Conservation (phyloP, 2,888 invertebrate species). For the Rapana venosa region DNA sequence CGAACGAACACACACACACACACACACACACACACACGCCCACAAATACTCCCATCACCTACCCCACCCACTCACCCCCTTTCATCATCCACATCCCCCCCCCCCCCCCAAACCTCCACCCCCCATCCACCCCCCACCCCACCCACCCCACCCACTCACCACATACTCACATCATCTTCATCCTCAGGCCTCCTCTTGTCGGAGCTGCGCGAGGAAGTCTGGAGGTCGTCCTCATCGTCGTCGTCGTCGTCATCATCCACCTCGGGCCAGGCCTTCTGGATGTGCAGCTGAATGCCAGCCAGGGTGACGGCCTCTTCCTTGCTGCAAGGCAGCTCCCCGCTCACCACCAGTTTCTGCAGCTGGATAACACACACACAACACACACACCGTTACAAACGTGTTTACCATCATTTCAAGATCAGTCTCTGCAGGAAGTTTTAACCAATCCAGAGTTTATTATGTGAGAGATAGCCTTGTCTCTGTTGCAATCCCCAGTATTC, state of each 20-base stretch:
- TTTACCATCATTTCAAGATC: too few species aligned
- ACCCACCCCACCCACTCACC: not conserved
- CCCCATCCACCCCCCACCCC: not conserved
- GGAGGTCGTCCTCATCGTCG: constrained; percentile 41
- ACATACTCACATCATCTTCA: constrained; percentile 28
- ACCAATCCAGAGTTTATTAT: too few species aligned
- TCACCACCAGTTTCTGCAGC: constrained; percentile 82
- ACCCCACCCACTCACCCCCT: not conserved
- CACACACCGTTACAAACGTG: too few species aligned
- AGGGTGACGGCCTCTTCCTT: constrained; percentile 83
- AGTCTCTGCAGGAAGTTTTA: too few species aligned
- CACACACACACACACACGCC: too few species aligned
- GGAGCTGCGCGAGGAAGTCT: constrained; percentile 27
- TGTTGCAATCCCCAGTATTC: too few species aligned
- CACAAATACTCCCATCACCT: not conserved
- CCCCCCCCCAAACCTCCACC: not conserved
- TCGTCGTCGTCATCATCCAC: constrained; percentile 46
- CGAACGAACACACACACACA: not conserved
- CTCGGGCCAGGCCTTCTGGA: constrained; percentile 80
- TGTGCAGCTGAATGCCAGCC: constrained; percentile 83
- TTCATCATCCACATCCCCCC: not conserved
- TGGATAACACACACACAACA: constrained; percentile 69
- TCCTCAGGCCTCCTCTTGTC: not conserved
- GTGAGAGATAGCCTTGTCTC: too few species aligned
- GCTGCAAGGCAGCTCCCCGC: constrained; percentile 82